Base-by-base conservation (phyloP, 2,797 vertebrate genomes). In the Craterocephalus amniculus region DNA sequence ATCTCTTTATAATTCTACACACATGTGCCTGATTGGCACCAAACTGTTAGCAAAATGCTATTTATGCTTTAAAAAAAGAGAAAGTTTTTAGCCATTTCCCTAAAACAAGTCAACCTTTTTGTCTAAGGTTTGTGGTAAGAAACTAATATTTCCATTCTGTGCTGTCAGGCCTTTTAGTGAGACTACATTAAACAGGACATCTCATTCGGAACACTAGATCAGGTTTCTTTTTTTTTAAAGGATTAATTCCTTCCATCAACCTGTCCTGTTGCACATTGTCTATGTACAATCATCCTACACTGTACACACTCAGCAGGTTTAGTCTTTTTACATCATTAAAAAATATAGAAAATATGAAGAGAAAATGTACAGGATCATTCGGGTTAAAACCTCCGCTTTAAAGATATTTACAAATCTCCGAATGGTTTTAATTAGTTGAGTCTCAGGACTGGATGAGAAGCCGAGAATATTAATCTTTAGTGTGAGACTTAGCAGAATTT, bases 291-390 rank as follows among this genome's bases (percentile, higher is more conserved):
- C 69, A 75, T 65, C 70, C 63, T 71, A 73, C 70, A 67, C 68
- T 77, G 73, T 85, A 89, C 72, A 86, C 73, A 75, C 69, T 80
- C 59, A 65, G 68, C 54, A 20, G 26, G 32, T 35, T 61, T 67
- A 14, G 4, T 49, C 43, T 76, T 59, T 72, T 59, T 81, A 88
- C 90, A 85, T 75, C 40, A 81, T 91, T 83, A 83, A 81, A 87
- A 87, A 90, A 86, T 85, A 88, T 93, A 92, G 83, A 91, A 93
- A 92, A 92, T 80, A 83, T 80, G 67, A 70, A 83, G 76, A 86
- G 69, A 82, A 69, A 78, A 79, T 86, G 48, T 84, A 89, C 86
- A 88, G 67, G 78, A 83, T 84, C 83, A 71, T 90, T 91, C 74
- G 60, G 72, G 81, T 90, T 91, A 90, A 92, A 94, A 92, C 81